Evolutionary conservation across 1,140 invertebrate genomes (phyloP).

Genomic region (Bombus waltoni): DNA sequence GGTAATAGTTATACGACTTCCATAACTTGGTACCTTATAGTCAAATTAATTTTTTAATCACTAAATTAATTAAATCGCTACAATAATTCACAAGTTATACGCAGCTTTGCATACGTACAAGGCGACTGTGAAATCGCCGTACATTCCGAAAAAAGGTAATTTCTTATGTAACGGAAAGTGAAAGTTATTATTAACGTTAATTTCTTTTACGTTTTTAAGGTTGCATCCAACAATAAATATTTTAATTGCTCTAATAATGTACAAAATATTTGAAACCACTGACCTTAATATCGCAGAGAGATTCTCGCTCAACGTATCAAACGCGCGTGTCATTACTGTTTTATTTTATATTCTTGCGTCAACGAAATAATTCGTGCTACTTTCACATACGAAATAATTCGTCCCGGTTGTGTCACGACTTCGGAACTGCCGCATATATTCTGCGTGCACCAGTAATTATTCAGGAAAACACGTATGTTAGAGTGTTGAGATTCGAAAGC

Average conservation of each 20-base stretch:
- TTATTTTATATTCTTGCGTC: too few relatives aligned
- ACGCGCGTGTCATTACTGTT: background rate
- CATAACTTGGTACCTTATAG: too few relatives aligned
- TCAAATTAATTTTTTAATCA: background rate
- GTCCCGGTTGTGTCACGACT: background rate
- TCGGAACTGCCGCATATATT: background rate
- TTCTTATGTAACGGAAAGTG: background rate
- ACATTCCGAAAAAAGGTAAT: background rate
- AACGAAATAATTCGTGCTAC: background rate
- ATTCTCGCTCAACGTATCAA: background rate
- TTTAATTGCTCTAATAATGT: background rate
- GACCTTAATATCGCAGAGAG: background rate
- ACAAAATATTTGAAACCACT: background rate
- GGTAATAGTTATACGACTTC: background rate
- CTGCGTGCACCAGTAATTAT: background rate
- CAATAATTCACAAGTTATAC: background rate
- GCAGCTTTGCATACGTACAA: background rate
- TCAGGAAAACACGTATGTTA: background rate
- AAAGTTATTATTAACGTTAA: background rate
- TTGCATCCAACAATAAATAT: background rate
- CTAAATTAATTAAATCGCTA: background rate
- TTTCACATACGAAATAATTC: background rate
- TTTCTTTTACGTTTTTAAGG: background rate
- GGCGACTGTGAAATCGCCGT: background rate
- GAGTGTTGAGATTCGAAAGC: background rate